phyloP scores from a whole-genome alignment of 2,888 invertebrate genomes.

The Dysmachus trigonus region DNA sequence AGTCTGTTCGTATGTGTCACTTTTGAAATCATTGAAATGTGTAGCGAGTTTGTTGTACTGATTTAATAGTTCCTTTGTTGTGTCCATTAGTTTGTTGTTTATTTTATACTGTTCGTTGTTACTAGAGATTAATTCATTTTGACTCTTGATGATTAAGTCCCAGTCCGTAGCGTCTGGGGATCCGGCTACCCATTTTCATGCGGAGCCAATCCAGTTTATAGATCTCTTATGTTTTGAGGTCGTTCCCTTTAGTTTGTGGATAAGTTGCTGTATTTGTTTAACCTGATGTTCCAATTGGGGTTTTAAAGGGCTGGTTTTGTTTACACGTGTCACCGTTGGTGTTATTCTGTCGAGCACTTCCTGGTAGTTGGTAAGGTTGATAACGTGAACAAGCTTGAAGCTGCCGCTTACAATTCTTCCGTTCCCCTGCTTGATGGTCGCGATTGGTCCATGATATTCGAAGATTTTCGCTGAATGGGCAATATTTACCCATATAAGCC shows the following conservation, averaged over 20 bases:
- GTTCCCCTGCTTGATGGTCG: slow-evolving; percentile 7
- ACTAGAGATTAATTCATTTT: background rate
- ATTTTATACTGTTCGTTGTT: slow-evolving; percentile 36
- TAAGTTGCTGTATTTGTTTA: background rate
- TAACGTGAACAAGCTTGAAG: background rate
- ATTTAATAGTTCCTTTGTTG: background rate
- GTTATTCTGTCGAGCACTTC: background rate
- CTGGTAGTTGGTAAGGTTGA: slow-evolving; percentile 22
- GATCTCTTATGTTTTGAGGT: background rate
- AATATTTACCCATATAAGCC: background rate
- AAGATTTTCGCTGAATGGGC: background rate
- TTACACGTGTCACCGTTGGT: background rate
- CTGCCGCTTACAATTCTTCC: slow-evolving; percentile 6
- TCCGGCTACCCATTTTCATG: slow-evolving; percentile 25
- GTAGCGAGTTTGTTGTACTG: background rate
- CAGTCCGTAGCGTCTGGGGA: slow-evolving; percentile 20
- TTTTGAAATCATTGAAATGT: background rate
- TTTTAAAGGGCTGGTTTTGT: background rate
- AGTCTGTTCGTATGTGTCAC: background rate
- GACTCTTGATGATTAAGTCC: background rate
- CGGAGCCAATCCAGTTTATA: background rate
- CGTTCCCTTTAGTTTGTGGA: slow-evolving; percentile 1
- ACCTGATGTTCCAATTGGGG: slow-evolving; percentile 16
- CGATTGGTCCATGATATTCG: background rate
- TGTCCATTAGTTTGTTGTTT: slow-evolving; percentile 9